Percentiles rank a stretch among this genome's conserved stretches.
These are phyloP conservation scores for Speoplatyrhinus poulsoni DNA, from an alignment of 2,113 vertebrate genomes.

Conservation along the genomic window DNA sequence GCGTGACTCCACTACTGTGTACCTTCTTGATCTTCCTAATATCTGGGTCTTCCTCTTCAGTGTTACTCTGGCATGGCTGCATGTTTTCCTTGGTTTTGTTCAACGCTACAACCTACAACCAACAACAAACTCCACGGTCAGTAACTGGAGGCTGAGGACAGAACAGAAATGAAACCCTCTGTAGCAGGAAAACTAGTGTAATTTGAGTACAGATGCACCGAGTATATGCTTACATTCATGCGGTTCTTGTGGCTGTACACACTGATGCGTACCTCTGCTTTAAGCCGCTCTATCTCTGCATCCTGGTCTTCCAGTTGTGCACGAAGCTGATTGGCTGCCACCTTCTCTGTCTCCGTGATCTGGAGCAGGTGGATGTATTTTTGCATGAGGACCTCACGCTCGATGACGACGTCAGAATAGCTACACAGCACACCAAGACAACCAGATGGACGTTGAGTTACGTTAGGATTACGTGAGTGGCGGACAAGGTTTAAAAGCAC, in stretches of 20 bases:
- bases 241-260: no score
- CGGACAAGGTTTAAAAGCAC: no score
- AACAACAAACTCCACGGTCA: slow-evolving; percentile 31
- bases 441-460: no score
- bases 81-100: slow-evolving; percentile 93
- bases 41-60: slow-evolving; percentile 93
- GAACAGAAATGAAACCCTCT: slow-evolving; percentile 12
- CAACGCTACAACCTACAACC: slow-evolving; percentile 81
- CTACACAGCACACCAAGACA: slow-evolving; percentile 57
- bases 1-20: slow-evolving; percentile 10
- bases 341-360: slow-evolving; percentile 96
- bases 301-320: slow-evolving; percentile 98
- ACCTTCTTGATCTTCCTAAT: slow-evolving; percentile 99
- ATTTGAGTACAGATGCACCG: no score
- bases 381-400: slow-evolving; percentile 96
- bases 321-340: slow-evolving; percentile 91
- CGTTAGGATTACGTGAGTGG: no score
- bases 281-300: slow-evolving; percentile 94
- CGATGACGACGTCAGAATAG: slow-evolving; percentile 90
- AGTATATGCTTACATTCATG: no score
- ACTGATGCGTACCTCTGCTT: slow-evolving; percentile 83
- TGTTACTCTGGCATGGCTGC: slow-evolving; percentile 82
- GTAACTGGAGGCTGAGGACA: neutral
- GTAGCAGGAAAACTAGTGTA: no score
- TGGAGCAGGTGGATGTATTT: slow-evolving; percentile 97